phyloP scores from a whole-genome alignment of 2,888 invertebrate species.

The Cheilosia pagana region DNA sequence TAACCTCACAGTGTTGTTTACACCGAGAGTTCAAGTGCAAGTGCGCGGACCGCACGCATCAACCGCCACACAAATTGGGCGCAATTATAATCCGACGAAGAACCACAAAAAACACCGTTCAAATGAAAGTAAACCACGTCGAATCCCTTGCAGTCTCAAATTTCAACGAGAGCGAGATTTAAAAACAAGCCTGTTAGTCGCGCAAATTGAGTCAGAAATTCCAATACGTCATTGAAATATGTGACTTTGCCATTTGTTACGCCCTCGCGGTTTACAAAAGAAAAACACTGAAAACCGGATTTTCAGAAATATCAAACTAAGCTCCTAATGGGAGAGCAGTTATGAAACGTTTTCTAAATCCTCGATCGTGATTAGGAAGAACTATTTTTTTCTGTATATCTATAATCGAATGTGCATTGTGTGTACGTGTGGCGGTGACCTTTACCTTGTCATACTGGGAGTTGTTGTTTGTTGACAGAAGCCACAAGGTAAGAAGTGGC shows the following conservation, averaged over 20 bases:
- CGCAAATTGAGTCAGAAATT: background rate
- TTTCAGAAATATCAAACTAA: background rate
- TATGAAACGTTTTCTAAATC: background rate
- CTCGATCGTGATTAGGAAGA: constrained; percentile 15
- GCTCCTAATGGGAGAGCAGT: background rate
- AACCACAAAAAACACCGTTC: background rate
- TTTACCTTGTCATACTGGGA: constrained; percentile 44
- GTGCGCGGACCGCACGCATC: background rate
- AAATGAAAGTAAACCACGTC: constrained; percentile 1
- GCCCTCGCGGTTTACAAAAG: constrained; percentile 34
- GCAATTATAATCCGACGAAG: constrained; percentile 15
- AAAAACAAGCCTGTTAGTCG: background rate
- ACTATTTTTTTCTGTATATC: background rate
- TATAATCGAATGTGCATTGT: constrained; percentile 26
- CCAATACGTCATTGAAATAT: constrained; percentile 33
- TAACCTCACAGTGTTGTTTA: constrained; percentile 32
- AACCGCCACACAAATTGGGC: constrained; percentile 15
- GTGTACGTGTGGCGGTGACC: constrained; percentile 21
- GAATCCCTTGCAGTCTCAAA: background rate
- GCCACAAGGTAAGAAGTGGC: constrained; percentile 1
- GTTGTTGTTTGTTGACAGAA: constrained; percentile 3
- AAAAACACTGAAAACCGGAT: constrained; percentile 26
- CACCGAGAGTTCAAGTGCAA: constrained; percentile 53
- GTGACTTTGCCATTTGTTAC: constrained; percentile 33
- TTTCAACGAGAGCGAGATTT: background rate